Conservation (phyloP, 2,113 vertebrate genomes). For the Lepisosteus oculatus region DNA sequence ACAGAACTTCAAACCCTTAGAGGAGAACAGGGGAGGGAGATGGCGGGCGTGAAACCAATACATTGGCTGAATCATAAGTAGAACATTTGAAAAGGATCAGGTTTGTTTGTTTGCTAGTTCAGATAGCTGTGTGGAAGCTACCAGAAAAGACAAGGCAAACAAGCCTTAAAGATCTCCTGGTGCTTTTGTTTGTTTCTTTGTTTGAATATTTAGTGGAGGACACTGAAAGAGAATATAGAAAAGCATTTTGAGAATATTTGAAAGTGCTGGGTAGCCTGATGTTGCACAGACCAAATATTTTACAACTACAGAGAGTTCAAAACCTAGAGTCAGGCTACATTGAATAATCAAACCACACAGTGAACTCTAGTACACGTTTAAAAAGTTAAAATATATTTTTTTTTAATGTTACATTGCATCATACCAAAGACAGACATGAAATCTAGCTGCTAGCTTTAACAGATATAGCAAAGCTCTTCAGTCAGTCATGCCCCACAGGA, state of each 20-base stretch:
- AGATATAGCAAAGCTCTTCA: too few species aligned
- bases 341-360: too few species aligned
- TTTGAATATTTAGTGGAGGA: not conserved
- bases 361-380: too few species aligned
- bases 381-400: too few species aligned
- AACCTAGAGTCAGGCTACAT: too few species aligned
- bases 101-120: not conserved
- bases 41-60: not conserved
- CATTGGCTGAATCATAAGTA: not conserved
- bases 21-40: not conserved
- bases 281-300: not conserved
- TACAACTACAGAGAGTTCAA: too few species aligned
- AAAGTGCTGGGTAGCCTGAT: not conserved
- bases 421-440: too few species aligned
- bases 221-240: not conserved
- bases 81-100: slow-evolving; percentile 4
- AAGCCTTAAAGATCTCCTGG: not conserved
- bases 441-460: too few species aligned
- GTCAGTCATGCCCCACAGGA: too few species aligned
- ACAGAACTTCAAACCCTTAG: not conserved
- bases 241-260: not conserved
- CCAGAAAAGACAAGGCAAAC: not conserved
- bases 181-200: not conserved
- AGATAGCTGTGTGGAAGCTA: not conserved
- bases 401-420: too few species aligned